These are phyloP conservation scores for Helarctos malayanus DNA, from an alignment of 2,797 vertebrate species.

Conservation along the genomic window DNA sequence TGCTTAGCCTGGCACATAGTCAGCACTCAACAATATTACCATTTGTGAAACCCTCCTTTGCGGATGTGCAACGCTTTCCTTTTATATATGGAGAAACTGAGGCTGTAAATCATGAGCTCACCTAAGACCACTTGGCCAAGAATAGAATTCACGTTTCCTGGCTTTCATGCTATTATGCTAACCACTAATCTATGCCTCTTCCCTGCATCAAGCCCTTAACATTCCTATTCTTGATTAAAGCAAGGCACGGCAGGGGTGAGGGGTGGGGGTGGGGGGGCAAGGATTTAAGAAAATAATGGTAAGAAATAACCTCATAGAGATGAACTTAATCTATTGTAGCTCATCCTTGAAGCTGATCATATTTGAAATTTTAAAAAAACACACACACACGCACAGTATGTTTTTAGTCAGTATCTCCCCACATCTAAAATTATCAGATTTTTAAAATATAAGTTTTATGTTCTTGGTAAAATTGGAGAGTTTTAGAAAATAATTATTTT, in stretches of 20 bases:
- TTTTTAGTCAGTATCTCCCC: not conserved
- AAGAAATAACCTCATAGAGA: slow-evolving; percentile 52
- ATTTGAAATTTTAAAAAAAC: slow-evolving; percentile 28
- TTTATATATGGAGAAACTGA: slow-evolving; percentile 56
- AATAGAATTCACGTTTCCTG: slow-evolving; percentile 18
- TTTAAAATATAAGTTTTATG: slow-evolving; percentile 27
- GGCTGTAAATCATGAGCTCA: not conserved
- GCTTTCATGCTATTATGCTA: not conserved
- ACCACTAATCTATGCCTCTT: slow-evolving; percentile 52
- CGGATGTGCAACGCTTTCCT: not conserved
- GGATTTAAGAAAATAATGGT: slow-evolving; percentile 59
- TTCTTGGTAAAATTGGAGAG: slow-evolving; percentile 20
- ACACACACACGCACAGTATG: not conserved
- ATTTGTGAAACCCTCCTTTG: fast-evolving
- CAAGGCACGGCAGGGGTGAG: fast-evolving
- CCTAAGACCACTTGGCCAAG: not conserved
- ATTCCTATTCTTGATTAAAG: slow-evolving; percentile 48
- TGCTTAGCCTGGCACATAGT: not conserved
- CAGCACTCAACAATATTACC: fast-evolving
- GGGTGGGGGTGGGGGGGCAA: not conserved
- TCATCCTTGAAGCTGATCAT: not conserved
- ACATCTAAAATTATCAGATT: not conserved
- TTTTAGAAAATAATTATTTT: slow-evolving; percentile 15
- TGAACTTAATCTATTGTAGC: slow-evolving; percentile 43
- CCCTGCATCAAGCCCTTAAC: not conserved